These are phyloP conservation scores for Paramormyrops hopkinsi DNA, from an alignment of 2,797 vertebrate species.

Conservation along the genomic window DNA sequence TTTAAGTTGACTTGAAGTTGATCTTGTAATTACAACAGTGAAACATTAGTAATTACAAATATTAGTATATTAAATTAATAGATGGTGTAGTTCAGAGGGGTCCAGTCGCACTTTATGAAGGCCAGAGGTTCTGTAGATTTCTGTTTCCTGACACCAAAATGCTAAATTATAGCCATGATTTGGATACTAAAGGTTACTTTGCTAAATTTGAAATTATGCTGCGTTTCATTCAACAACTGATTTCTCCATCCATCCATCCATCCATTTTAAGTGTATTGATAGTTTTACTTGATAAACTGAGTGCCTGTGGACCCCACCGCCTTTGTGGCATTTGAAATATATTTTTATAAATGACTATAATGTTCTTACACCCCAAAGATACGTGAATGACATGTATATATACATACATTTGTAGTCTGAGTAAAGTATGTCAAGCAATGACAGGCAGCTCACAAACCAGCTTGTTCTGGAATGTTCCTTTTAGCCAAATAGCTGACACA, in stretches of 20 bases:
- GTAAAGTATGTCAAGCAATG: neutral
- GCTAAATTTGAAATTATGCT: neutral
- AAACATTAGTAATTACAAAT: neutral
- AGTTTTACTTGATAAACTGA: neutral
- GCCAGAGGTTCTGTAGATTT: neutral
- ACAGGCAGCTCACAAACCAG: neutral
- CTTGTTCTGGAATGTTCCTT: constrained; percentile 2
- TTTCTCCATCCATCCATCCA: neutral
- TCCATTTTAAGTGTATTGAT: neutral
- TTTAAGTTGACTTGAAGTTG: neutral
- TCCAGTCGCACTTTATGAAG: neutral
- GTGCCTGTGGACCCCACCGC: neutral
- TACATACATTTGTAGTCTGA: neutral
- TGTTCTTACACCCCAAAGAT: neutral
- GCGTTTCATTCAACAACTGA: neutral
- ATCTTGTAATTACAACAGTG: neutral
- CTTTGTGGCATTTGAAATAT: neutral
- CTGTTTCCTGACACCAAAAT: neutral
- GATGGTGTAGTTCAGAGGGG: neutral
- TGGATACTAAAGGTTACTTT: neutral
- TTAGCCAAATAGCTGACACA: neutral
- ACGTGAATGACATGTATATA: neutral
- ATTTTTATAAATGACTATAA: neutral
- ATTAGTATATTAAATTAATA: neutral
- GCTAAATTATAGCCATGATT: neutral